A percentile compares a stretch with the other conserved stretches of the same genome.
These are phyloP conservation scores for Xiphydria camelus DNA, from an alignment of 2,888 invertebrate genomes.

Conservation along the genomic window DNA sequence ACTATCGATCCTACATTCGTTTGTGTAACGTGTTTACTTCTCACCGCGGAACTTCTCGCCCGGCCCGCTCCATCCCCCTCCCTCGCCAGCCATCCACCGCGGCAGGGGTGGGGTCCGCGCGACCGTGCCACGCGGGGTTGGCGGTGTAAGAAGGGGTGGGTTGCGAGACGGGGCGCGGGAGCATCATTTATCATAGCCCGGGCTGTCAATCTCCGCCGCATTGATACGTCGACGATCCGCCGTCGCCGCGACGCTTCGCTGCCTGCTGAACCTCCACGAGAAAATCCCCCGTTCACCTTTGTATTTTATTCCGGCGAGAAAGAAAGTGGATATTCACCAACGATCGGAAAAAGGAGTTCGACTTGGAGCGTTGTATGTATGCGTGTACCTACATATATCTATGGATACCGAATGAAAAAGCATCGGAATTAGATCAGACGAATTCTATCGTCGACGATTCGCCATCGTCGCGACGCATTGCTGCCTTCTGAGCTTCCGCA, in stretches of 20 bases:
- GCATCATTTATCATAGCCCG: conserved; percentile 52
- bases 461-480: no score
- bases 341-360: no score
- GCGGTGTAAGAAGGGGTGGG: conserved; percentile 18
- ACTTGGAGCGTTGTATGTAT: no score
- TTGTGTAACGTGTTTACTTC: conserved; percentile 49
- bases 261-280: conserved; percentile 22
- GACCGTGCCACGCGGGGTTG: conserved; percentile 28
- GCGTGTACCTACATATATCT: no score
- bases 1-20: conserved; percentile 41
- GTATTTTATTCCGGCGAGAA: background rate
- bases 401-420: no score
- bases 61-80: conserved; percentile 14
- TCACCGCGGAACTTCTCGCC: conserved; percentile 38
- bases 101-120: conserved; percentile 43
- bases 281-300: background rate
- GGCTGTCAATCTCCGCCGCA: conserved; percentile 53
- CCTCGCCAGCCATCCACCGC: conserved; percentile 16
- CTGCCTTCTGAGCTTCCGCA: no score
- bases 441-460: no score
- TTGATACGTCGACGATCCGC: conserved; percentile 52
- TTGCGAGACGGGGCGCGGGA: conserved; percentile 33
- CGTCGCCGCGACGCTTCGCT: conserved; percentile 41
- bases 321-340: no score
- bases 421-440: no score